Evolutionary conservation across 2,113 vertebrate genomes (phyloP).

Genomic region (Platichthys flesus): DNA sequence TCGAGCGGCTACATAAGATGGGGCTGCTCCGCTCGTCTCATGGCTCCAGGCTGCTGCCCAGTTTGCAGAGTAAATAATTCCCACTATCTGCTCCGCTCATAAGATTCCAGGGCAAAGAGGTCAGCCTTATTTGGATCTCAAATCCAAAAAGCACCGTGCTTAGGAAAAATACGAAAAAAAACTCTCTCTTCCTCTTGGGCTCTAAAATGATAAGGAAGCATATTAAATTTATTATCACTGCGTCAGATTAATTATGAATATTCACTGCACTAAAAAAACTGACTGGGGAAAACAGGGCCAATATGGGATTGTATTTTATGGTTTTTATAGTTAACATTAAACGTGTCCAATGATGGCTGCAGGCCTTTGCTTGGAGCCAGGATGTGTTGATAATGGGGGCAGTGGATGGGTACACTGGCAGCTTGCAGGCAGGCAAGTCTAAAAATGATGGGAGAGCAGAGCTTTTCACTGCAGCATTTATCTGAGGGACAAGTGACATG

Average conservation of each 20-base stretch:
- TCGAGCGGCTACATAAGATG: constrained; percentile 55
- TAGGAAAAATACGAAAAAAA: constrained; percentile 33
- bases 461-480: constrained; percentile 68
- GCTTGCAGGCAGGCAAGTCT: constrained; percentile 60
- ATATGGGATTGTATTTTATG: constrained; percentile 77
- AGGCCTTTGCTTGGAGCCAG: constrained; percentile 63
- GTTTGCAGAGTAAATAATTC: constrained; percentile 75
- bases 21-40: constrained; percentile 50
- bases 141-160: constrained; percentile 53
- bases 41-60: constrained; percentile 64
- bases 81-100: constrained; percentile 65
- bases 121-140: constrained; percentile 69
- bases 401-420: constrained; percentile 45
- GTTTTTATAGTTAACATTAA: constrained; percentile 81
- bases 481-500: constrained; percentile 64
- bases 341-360: constrained; percentile 66
- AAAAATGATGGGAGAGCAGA: constrained; percentile 57
- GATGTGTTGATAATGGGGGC: constrained; percentile 57
- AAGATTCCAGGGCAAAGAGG: constrained; percentile 61
- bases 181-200: constrained; percentile 45
- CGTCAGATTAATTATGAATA: constrained; percentile 81
- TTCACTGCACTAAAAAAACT: constrained; percentile 65
- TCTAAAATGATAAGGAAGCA: constrained; percentile 73
- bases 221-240: constrained; percentile 76
- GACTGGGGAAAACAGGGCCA: constrained; percentile 58